These are phyloP conservation scores for Bradynema listronoti DNA, from an alignment of 1,140 invertebrate genomes.

Conservation along the genomic window DNA sequence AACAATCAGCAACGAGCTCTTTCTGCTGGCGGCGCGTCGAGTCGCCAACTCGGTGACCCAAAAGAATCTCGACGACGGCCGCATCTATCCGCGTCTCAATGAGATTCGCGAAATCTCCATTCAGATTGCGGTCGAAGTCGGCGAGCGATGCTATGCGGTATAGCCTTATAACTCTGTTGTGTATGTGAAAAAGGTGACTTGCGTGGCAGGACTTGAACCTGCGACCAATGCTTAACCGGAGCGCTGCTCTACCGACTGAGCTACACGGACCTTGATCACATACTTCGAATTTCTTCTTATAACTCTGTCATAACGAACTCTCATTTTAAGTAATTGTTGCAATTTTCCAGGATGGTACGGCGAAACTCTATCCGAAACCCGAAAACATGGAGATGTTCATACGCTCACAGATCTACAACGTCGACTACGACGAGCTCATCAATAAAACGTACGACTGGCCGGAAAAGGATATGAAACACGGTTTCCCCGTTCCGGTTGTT, in stretches of 20 bases:
- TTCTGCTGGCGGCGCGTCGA: conserved; percentile 77
- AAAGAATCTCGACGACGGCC: conserved; percentile 74
- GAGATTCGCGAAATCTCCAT: conserved; percentile 80
- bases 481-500: conserved; percentile 46
- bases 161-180: not conserved
- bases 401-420: conserved; percentile 60
- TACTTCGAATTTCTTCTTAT: too few species aligned
- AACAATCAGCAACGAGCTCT: conserved; percentile 80
- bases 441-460: conserved; percentile 62
- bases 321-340: conserved; percentile 1
- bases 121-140: conserved; percentile 75
- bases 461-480: conserved; percentile 52
- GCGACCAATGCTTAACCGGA: too few species aligned
- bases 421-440: conserved; percentile 62
- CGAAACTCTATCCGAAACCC: conserved; percentile 62
- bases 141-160: conserved; percentile 73
- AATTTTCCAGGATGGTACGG: conserved; percentile 60
- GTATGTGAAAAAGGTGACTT: too few species aligned
- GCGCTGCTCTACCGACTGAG: too few species aligned
- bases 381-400: conserved; percentile 62
- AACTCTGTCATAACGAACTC: too few species aligned
- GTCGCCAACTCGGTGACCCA: conserved; percentile 76
- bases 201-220: too few species aligned
- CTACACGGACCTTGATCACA: too few species aligned
- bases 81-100: conserved; percentile 85